These are phyloP conservation scores for Drosophila busckii DNA, from an alignment of 1,140 invertebrate species.

Conservation along the genomic window DNA sequence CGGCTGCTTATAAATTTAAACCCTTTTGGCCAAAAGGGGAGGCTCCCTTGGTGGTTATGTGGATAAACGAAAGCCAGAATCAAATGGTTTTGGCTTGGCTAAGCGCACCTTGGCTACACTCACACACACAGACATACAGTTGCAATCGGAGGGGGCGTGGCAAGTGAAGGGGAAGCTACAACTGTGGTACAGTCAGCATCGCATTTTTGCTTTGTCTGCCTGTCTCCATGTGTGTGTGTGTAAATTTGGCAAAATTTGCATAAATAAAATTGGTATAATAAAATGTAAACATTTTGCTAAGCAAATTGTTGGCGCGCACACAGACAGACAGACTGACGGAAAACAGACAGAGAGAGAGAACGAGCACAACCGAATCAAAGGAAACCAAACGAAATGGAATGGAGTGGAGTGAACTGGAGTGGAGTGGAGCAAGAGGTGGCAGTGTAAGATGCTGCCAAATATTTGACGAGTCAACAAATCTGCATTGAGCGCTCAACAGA, in stretches of 20 bases:
- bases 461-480: slow-evolving; percentile 67
- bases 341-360: background rate
- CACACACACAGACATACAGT: slow-evolving; percentile 23
- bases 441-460: slow-evolving; percentile 34
- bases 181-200: too few relatives aligned
- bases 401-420: slow-evolving; percentile 2
- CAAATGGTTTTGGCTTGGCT: slow-evolving; percentile 24
- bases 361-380: too few relatives aligned
- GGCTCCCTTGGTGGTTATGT: too few relatives aligned
- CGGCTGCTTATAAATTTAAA: too few relatives aligned
- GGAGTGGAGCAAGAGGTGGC: background rate
- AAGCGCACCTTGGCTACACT: slow-evolving; percentile 26
- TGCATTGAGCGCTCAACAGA: slow-evolving; percentile 39
- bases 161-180: too few relatives aligned
- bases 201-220: slow-evolving; percentile 32
- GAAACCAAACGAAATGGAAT: slow-evolving; percentile 15
- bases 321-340: background rate
- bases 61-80: background rate
- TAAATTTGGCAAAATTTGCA: slow-evolving; percentile 60
- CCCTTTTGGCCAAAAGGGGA: background rate
- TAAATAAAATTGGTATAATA: slow-evolving; percentile 75
- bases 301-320: slow-evolving; percentile 57
- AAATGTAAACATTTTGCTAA: slow-evolving; percentile 73
- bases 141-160: too few relatives aligned
- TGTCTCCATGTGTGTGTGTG: slow-evolving; percentile 18